These are phyloP conservation scores for Eupithecia vulgata DNA, from an alignment of 2,888 invertebrate genomes.

Conservation along the genomic window DNA sequence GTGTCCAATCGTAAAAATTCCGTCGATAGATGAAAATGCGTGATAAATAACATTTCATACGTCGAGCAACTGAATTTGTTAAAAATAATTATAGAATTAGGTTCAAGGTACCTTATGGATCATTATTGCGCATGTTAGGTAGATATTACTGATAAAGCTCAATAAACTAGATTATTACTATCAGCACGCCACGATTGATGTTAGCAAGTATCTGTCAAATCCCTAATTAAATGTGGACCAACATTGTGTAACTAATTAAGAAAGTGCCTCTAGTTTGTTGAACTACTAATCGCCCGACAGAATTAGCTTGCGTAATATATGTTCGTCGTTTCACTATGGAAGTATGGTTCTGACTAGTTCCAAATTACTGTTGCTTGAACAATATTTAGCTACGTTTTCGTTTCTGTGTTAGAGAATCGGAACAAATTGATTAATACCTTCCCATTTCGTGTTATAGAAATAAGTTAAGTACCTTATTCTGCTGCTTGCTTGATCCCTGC, in stretches of 20 bases:
- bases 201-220: conserved; percentile 24
- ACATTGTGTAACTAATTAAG: conserved; percentile 51
- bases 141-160: not conserved
- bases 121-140: not conserved
- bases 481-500: not conserved
- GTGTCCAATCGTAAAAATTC: not conserved
- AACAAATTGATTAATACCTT: not conserved
- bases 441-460: not conserved
- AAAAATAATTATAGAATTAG: not conserved
- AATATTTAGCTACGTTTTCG: conserved; percentile 10
- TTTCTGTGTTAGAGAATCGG: not conserved
- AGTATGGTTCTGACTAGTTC: conserved; percentile 44
- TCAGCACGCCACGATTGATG: conserved; percentile 8
- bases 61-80: not conserved
- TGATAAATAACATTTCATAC: not conserved
- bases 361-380: conserved; percentile 25
- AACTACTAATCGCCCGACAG: conserved; percentile 54
- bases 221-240: conserved; percentile 31
- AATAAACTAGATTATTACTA: not conserved
- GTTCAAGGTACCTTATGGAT: too few species aligned
- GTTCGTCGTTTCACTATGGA: conserved; percentile 48
- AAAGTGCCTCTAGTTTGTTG: conserved; percentile 55
- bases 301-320: conserved; percentile 59
- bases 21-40: not conserved
- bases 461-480: not conserved